Conservation (phyloP, 2,888 invertebrate genomes). For the Apamea monoglypha region DNA sequence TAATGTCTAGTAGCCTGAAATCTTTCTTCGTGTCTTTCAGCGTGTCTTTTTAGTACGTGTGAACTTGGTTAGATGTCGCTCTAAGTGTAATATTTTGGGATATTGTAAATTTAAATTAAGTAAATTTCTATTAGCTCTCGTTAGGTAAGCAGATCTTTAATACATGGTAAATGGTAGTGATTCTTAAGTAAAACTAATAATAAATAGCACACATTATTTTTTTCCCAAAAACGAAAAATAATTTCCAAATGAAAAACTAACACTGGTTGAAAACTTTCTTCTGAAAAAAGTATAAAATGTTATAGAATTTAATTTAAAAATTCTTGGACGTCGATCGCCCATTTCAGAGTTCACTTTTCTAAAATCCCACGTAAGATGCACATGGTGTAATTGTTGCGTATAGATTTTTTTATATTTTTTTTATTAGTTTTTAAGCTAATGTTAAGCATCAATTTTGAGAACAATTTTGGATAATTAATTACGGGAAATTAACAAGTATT, state of each 20-base stretch:
- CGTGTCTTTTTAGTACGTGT: slow-evolving; percentile 1
- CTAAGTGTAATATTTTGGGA: not conserved
- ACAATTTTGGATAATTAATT: slow-evolving; percentile 74
- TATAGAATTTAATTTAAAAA: slow-evolving; percentile 78
- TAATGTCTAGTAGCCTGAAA: slow-evolving; percentile 11
- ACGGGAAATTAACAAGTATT: slow-evolving; percentile 83
- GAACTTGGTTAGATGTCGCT: slow-evolving; percentile 40
- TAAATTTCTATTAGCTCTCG: not conserved
- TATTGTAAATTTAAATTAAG: no score
- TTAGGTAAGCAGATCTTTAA: not conserved
- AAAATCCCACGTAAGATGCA: slow-evolving; percentile 84
- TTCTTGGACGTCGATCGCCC: slow-evolving; percentile 26
- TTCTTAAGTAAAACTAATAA: not conserved
- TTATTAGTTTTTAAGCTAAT: slow-evolving; percentile 87
- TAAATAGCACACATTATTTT: not conserved
- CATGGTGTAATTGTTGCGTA: slow-evolving; percentile 76
- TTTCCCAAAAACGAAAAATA: not conserved
- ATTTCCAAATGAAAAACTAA: not conserved
- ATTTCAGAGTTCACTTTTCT: slow-evolving; percentile 73
- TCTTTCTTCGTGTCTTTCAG: no score
- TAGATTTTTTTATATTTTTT: slow-evolving; percentile 76
- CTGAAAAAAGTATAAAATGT: slow-evolving; percentile 49
- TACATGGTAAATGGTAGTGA: not conserved
- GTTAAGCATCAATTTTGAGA: slow-evolving; percentile 82
- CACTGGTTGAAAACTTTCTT: slow-evolving; percentile 44